Percentiles rank a stretch among this genome's conserved stretches.
These are phyloP conservation scores for Pteruthius melanotis DNA, from an alignment of 2,113 vertebrate species.

Conservation along the genomic window DNA sequence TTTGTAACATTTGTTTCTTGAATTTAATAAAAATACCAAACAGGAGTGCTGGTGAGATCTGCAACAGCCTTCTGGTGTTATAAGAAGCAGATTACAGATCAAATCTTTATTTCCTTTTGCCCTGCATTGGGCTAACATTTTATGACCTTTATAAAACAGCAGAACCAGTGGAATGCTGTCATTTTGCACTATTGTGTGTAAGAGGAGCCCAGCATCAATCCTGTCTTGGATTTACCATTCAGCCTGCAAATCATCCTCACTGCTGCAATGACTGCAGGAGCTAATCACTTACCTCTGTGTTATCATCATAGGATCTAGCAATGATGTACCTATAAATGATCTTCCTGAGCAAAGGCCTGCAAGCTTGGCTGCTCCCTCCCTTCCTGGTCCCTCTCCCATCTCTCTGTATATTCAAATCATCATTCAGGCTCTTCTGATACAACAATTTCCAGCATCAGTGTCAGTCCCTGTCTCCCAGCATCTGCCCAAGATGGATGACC, in stretches of 20 bases:
- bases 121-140: neutral
- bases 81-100: slow-evolving; percentile 42
- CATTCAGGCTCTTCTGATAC: neutral
- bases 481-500: neutral
- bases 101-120: slow-evolving; percentile 48
- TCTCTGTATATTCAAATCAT: neutral
- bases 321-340: neutral
- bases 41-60: slow-evolving; percentile 1
- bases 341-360: neutral
- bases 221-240: neutral
- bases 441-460: neutral
- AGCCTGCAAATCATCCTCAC: neutral
- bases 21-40: slow-evolving; percentile 30
- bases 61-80: slow-evolving; percentile 22
- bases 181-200: neutral
- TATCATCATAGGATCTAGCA: neutral
- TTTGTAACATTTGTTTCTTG: slow-evolving; percentile 44
- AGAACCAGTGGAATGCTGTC: neutral
- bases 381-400: neutral
- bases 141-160: slow-evolving; percentile 1
- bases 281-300: neutral
- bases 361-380: neutral
- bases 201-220: neutral
- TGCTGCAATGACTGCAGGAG: neutral
- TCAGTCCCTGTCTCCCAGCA: neutral